Base-by-base conservation (phyloP, 92 coral and sea anemone genomes). In the Metridium senile region DNA sequence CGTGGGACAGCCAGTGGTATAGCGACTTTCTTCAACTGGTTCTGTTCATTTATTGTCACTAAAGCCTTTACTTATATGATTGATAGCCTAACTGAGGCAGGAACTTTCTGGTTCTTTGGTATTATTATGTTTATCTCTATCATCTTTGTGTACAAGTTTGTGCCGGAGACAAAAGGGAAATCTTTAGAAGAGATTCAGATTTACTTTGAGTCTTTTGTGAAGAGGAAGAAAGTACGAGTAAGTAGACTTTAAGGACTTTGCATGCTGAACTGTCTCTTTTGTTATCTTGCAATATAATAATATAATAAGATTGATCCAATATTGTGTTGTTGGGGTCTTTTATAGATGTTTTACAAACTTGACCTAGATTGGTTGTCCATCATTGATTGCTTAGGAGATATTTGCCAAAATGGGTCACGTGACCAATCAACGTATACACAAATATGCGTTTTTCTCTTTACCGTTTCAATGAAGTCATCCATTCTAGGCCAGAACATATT, bases 161-260 rank as follows among this genome's bases (percentile, higher is more conserved):
- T 94, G 11, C 98, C 98, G 23, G 98, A 94, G 74, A 94, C 98
- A 6, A 94, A 94, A 32, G 97, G 98, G 0, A 92, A 86, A 46
- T 78, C 97, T 7, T 71, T 94, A 27, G 98, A 94, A 57, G 98
- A 94, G 74, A 79, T 94, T 63, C 89, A 94, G 66, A 64, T 45
- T 19, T 69, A 85, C 49, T 91, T 91, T 57, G 97, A 88, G 75
- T 22, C 71, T 19, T 81, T 73, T 66, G 78, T 80, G 17, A 57
- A 64, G 39, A 81, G 66, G 25, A 26, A 63, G 23, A 53, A 54
- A 53, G 70, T 21, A 21, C 2, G 47, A 47, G 58, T 26, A 33
- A 33, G 46, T 30, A 33, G 45, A 65, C 46, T 30, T 11, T 30
- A 13, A 33, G 46, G 19, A 18, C 49, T 26, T 19, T 53, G 7